Conservation (phyloP, 1,140 invertebrate genomes). For the Asbolus verrucosus region DNA sequence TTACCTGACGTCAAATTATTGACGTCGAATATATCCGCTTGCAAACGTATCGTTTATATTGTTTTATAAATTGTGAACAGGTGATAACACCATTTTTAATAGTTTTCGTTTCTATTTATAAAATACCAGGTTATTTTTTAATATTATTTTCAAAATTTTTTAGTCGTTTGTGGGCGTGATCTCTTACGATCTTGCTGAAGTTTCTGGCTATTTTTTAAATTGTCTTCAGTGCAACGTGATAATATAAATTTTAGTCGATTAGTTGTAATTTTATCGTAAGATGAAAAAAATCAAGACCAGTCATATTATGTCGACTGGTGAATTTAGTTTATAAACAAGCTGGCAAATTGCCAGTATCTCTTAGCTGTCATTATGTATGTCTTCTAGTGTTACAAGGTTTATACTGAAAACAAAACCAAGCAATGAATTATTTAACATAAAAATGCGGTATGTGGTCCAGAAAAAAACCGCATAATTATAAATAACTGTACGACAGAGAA, state of each 20-base stretch:
- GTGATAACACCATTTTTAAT: constrained; percentile 34
- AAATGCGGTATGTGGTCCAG: background rate
- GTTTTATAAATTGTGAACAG: constrained; percentile 35
- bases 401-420: constrained; percentile 20
- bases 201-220: background rate
- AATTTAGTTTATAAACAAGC: constrained; percentile 24
- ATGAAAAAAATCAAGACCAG: constrained; percentile 7
- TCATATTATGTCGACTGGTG: constrained; percentile 26
- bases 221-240: background rate
- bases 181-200: background rate
- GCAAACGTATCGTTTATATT: constrained; percentile 31
- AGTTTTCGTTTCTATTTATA: constrained; percentile 30
- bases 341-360: constrained; percentile 10
- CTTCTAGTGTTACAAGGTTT: constrained; percentile 10
- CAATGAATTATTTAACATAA: constrained; percentile 14
- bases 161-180: background rate
- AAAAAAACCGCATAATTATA: background rate
- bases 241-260: background rate
- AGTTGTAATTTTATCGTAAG: background rate
- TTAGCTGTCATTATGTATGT: constrained; percentile 18
- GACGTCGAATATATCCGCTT: constrained; percentile 17
- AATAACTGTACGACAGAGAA: background rate
- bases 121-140: constrained; percentile 20
- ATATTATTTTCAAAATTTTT: constrained; percentile 14
- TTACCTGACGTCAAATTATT: background rate